A percentile compares a stretch with the other conserved stretches of the same genome.
Conservation (phyloP, 2,113 vertebrate genomes). For the Chloropsis cyanopogon region DNA sequence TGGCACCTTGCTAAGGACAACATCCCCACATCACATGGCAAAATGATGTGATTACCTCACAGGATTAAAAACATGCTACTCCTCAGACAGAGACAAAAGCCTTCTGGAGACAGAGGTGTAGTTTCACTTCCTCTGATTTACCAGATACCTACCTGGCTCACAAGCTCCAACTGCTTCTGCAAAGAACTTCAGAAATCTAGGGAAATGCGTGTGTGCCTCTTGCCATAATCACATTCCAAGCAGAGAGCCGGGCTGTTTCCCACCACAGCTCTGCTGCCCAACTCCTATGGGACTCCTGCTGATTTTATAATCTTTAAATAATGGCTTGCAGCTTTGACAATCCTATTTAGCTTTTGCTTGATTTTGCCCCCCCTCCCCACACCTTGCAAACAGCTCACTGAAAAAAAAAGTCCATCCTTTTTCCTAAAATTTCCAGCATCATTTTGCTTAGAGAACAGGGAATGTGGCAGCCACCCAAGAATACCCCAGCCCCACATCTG, state of each 20-base stretch:
- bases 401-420: not conserved
- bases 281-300: not conserved
- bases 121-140: not conserved
- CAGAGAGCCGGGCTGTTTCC: not conserved
- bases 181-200: not conserved
- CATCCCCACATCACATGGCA: not conserved
- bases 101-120: not conserved
- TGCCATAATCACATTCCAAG: not conserved
- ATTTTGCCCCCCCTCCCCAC: rapidly evolving
- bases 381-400: not conserved
- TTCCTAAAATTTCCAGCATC: not conserved
- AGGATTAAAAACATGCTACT: not conserved
- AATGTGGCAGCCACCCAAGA: not conserved
- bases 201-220: not conserved
- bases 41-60: not conserved
- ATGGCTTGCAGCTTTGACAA: not conserved
- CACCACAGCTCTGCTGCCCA: not conserved
- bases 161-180: not conserved
- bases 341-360: not conserved
- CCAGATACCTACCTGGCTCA: not conserved
- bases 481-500: not conserved
- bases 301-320: slow-evolving; percentile 22
- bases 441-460: not conserved
- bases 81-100: not conserved
- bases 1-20: not conserved